Conservation (phyloP, 2,113 vertebrate species). For the Datnioides undecimradiatus region DNA sequence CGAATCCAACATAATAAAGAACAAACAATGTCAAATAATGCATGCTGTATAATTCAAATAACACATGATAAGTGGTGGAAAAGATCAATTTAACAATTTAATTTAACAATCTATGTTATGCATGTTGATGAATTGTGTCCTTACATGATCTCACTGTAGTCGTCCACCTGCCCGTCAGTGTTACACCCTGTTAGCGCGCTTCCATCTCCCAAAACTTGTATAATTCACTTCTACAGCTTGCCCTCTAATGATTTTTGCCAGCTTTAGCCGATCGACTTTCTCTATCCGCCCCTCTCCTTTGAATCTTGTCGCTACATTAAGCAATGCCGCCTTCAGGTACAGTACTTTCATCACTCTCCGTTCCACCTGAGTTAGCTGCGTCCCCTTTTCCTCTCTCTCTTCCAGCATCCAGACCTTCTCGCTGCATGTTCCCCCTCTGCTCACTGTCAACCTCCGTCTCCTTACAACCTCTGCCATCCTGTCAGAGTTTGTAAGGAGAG, state of each 20-base stretch:
- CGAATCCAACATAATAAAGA: too few relatives aligned
- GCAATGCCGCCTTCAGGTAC: background rate
- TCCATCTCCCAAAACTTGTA: background rate
- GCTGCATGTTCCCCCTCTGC: background rate
- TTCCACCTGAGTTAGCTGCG: background rate
- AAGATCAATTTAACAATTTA: too few relatives aligned
- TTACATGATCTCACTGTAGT: too few relatives aligned
- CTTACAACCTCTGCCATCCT: background rate
- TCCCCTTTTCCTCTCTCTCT: background rate
- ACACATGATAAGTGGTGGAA: too few relatives aligned
- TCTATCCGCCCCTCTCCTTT: background rate
- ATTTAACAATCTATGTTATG: too few relatives aligned
- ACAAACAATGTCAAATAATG: too few relatives aligned
- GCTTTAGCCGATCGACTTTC: background rate
- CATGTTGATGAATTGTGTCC: too few relatives aligned
- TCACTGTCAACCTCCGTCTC: background rate
- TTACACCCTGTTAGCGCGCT: background rate
- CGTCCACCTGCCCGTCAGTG: background rate
- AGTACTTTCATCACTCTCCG: background rate
- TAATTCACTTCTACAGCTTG: background rate
- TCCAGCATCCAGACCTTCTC: background rate
- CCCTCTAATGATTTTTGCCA: background rate
- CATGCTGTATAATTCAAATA: too few relatives aligned
- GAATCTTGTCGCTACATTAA: constrained; percentile 1
- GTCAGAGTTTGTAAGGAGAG: background rate